Conservation (phyloP, 37 sponge, comb jelly and placozoan species). For the Mnemiopsis leidyi region DNA sequence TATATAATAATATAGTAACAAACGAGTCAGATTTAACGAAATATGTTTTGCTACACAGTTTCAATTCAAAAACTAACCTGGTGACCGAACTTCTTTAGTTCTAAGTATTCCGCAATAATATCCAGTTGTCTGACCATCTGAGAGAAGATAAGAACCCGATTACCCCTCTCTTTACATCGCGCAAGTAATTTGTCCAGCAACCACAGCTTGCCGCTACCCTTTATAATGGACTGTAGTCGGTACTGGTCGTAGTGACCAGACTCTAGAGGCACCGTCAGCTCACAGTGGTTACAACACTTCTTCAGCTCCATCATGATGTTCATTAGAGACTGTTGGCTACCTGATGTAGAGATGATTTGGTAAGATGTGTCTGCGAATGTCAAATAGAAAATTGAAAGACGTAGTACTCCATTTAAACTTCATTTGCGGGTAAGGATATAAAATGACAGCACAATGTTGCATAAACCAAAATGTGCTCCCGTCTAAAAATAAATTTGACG, state of each 20-base stretch:
- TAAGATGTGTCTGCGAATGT: too few relatives aligned
- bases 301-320: conserved; percentile 98
- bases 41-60: too few relatives aligned
- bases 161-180: conserved; percentile 82
- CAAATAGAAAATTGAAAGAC: too few relatives aligned
- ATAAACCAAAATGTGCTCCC: too few relatives aligned
- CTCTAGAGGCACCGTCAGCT: conserved; percentile 80
- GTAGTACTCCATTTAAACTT: too few relatives aligned
- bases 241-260: conserved; percentile 36
- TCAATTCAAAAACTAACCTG: conserved; percentile 70
- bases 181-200: conserved; percentile 91
- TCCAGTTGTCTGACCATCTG: conserved; percentile 98
- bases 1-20: too few relatives aligned
- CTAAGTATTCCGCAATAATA: conserved; percentile 90
- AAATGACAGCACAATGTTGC: too few relatives aligned
- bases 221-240: conserved; percentile 7
- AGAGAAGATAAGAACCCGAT: conserved; percentile 95
- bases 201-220: conserved; percentile 84
- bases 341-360: too few relatives aligned
- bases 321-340: conserved; percentile 81
- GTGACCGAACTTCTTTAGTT: conserved; percentile 75
- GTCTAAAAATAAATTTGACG: neutral
- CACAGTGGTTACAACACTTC: conserved; percentile 97
- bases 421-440: too few relatives aligned
- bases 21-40: too few relatives aligned